A percentile compares a stretch with the other conserved stretches of the same genome.
phyloP scores from a whole-genome alignment of 2,113 vertebrate species.

The Psilopogon haemacephalus region DNA sequence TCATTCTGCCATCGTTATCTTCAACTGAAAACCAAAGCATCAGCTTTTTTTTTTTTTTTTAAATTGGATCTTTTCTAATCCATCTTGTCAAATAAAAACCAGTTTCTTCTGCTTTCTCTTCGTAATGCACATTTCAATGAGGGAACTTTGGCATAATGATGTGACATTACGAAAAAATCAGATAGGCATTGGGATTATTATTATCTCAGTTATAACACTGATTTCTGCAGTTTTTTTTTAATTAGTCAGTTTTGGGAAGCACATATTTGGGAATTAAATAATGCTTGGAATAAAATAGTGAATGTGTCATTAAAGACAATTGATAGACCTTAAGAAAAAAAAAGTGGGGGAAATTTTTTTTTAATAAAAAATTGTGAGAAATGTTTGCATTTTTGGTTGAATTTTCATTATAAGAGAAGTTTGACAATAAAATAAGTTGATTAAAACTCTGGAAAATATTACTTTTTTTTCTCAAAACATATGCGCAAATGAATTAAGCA shows the following conservation, averaged over 20 bases:
- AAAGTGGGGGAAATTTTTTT: background rate
- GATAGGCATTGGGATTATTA: background rate
- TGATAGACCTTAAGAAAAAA: background rate
- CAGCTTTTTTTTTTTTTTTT: background rate
- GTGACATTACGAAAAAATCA: background rate
- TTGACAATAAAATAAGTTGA: background rate
- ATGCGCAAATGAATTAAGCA: background rate
- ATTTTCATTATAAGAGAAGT: background rate
- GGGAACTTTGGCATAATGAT: background rate
- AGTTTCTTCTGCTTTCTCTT: background rate
- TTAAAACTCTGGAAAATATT: background rate
- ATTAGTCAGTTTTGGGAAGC: background rate
- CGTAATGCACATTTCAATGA: background rate
- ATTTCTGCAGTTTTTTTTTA: background rate
- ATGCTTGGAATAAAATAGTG: background rate
- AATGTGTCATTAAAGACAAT: background rate
- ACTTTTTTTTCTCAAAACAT: background rate
- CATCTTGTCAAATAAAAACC: background rate
- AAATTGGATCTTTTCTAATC: background rate
- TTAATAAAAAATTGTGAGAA: background rate
- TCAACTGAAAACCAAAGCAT: slow-evolving; percentile 9
- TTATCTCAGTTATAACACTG: background rate
- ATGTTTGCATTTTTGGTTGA: background rate
- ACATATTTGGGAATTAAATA: background rate
- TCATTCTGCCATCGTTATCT: background rate